Percentiles rank a stretch among this genome's conserved stretches.
phyloP scores from a whole-genome alignment of 2,888 invertebrate species.

The Tinea semifulvella region DNA sequence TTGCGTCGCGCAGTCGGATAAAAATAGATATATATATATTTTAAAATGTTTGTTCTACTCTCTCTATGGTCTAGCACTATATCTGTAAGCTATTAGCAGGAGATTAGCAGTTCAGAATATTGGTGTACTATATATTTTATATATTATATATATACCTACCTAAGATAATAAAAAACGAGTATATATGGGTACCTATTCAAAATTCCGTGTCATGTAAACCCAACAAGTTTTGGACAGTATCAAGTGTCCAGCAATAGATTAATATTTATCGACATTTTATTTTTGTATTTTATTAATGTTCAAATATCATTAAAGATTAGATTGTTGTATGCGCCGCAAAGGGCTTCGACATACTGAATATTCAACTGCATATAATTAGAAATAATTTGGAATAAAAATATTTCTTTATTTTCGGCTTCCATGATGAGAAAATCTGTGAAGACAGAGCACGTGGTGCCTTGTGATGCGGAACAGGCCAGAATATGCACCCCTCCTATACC shows the following conservation, averaged over 20 bases:
- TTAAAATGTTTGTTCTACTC: no score
- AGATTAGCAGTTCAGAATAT: background rate
- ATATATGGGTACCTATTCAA: background rate
- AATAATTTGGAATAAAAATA: no score
- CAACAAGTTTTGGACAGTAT: conserved; percentile 30
- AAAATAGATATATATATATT: no score
- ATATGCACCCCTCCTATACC: no score
- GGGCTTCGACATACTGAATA: no score
- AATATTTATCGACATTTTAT: conserved; percentile 57
- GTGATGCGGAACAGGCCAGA: no score
- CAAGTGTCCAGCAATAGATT: conserved; percentile 48
- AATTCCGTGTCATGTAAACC: conserved; percentile 32
- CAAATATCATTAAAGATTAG: conserved; percentile 58
- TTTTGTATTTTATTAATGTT: conserved; percentile 55
- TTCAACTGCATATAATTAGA: background rate
- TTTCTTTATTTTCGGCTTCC: no score
- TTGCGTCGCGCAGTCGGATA: no score
- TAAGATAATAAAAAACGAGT: no score
- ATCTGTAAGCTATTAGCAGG: background rate
- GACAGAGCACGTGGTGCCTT: no score
- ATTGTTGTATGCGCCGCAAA: conserved; percentile 39
- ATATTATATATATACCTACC: background rate
- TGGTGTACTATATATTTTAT: background rate
- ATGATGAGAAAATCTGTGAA: no score
- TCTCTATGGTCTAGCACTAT: no score